phyloP scores from a whole-genome alignment of 2,888 invertebrate species.

The Noctua janthe region DNA sequence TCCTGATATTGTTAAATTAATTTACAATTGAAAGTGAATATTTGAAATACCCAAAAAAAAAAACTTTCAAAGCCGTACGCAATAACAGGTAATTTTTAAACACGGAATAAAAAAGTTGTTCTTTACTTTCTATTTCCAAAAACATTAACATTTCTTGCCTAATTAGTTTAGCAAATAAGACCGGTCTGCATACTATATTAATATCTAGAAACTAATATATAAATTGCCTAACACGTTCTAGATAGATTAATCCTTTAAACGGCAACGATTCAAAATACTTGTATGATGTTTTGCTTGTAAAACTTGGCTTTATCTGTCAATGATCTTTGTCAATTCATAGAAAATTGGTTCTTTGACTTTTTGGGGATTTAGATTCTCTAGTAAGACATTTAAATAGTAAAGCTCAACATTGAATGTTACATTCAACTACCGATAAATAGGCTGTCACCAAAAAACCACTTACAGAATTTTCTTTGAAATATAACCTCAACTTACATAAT shows the following conservation, averaged over 20 bases:
- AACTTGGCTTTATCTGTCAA: not conserved
- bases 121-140: constrained; percentile 31
- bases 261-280: not conserved
- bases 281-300: not conserved
- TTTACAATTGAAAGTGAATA: not conserved
- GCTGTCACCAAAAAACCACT: not conserved
- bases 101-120: not conserved
- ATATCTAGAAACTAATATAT: not conserved
- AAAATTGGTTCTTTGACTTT: no score
- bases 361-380: not conserved
- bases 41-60: not conserved
- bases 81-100: constrained; percentile 1
- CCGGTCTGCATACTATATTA: constrained; percentile 1
- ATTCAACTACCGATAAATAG: not conserved
- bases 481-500: not conserved
- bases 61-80: not conserved
- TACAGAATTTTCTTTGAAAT: not conserved
- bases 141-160: constrained; percentile 18
- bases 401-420: not conserved
- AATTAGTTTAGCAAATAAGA: constrained; percentile 2
- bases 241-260: not conserved
- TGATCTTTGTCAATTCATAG: no score
- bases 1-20: not conserved
- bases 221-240: constrained; percentile 5
- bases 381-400: not conserved